Base-by-base conservation (phyloP, 2,113 vertebrate species). In the Heterotilapia buettikoferi region DNA sequence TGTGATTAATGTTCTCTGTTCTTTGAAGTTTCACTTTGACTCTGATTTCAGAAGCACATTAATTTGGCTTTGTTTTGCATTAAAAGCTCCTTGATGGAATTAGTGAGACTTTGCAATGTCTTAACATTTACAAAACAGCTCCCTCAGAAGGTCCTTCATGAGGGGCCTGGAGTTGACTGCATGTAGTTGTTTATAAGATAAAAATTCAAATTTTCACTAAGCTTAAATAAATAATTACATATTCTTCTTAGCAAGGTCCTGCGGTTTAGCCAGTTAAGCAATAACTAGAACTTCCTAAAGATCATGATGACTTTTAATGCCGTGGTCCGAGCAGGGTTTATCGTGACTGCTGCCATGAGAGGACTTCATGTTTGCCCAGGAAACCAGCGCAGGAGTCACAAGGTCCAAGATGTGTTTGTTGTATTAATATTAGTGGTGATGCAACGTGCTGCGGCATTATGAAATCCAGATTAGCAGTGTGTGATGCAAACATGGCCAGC, bases 1-100 rank as follows among this genome's bases (percentile, higher is more conserved):
- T n/a, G 24, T 90, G 90, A 94, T 95, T 90, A 92, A 95, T 90
- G 79, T 47, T 57, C 26, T 38, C 59, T 13, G 21, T 56, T 84
- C 88, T 95, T 95, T 96, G 92, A 95, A 93, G 90, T 93, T 80
- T 84, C 61, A 89, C 87, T 86, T 80, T 59, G 45, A 87, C 84
- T 89, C 45, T 84, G 36, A 90, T 92, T 93, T 92, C 82, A 93
- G 92, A 95, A 90, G 86, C 88, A 86, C 85, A 89, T 91, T 93
- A 78, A 92, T 95, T 93, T 92, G 76, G 43, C 80, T 90, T 88
- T 85, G 88, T 86, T 54, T 53, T 71, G 78, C 16, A 19, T 88
- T 87, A 88, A 91, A 91, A 84, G 52, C 82, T 87, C 24, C 38
- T 79, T 88, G 53, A 61, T 85, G 84, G 82, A 90, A 87, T 61